Evolutionary conservation across 2,888 invertebrate species (phyloP).

Genomic region (Stenurella melanura): DNA sequence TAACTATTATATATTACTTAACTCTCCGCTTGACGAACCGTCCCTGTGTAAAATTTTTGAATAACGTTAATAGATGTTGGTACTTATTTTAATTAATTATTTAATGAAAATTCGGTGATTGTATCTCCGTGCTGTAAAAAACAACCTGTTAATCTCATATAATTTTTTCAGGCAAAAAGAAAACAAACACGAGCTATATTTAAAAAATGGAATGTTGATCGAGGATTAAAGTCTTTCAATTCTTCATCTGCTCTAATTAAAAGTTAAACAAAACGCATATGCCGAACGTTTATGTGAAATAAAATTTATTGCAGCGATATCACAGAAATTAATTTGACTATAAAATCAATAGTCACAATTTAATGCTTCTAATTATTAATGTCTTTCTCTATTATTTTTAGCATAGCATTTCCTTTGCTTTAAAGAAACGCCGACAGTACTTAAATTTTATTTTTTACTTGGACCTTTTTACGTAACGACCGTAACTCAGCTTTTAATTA

Average conservation of each 20-base stretch:
- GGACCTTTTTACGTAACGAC: not conserved
- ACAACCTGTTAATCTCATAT: not conserved
- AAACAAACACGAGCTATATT: not conserved
- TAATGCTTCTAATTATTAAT: constrained; percentile 42
- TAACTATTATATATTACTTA: too few relatives aligned
- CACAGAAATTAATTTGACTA: constrained; percentile 41
- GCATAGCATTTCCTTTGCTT: constrained; percentile 22
- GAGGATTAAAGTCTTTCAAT: not conserved
- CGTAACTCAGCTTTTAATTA: constrained; percentile 9
- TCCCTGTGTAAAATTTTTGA: not conserved
- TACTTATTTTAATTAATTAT: not conserved
- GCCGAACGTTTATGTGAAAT: constrained; percentile 37
- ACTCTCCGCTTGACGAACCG: not conserved
- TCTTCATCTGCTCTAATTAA: constrained; percentile 56
- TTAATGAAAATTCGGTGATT: not conserved
- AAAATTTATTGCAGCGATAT: constrained; percentile 40
- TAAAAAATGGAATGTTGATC: constrained; percentile 9
- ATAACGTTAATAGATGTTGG: not conserved
- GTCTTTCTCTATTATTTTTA: constrained; percentile 34
- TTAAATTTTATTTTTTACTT: constrained; percentile 13
- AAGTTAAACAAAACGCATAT: constrained; percentile 41
- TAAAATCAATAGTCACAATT: constrained; percentile 47
- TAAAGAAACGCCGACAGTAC: constrained; percentile 20
- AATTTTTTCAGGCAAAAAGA: not conserved
- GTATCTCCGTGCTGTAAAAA: not conserved